These are phyloP conservation scores for Telmatochromis brichardi DNA, from an alignment of 2,113 vertebrate genomes.

Conservation along the genomic window DNA sequence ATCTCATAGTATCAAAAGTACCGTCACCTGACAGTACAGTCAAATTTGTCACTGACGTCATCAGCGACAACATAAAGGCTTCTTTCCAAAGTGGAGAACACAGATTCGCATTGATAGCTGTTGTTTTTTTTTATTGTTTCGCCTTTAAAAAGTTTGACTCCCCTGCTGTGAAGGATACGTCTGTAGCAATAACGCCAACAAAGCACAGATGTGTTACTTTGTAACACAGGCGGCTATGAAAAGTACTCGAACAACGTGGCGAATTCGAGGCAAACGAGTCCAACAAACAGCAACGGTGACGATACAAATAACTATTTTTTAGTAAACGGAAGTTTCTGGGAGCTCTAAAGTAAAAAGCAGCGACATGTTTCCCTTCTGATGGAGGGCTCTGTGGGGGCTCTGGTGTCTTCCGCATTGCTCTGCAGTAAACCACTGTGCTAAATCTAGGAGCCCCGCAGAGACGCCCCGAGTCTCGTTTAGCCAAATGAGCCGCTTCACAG, in stretches of 20 bases:
- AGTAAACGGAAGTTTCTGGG: neutral
- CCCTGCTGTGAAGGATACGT: neutral
- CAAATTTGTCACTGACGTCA: neutral
- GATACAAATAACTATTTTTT: neutral
- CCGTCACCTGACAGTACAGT: neutral
- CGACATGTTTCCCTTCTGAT: neutral
- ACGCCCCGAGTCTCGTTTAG: slow-evolving; percentile 4
- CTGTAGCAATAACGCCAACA: neutral
- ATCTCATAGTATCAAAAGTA: neutral
- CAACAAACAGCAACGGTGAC: neutral
- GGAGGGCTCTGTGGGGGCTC: neutral
- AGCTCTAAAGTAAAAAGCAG: neutral
- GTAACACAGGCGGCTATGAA: neutral
- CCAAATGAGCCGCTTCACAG: neutral
- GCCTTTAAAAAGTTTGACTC: neutral
- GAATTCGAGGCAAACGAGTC: neutral
- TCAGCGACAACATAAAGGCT: neutral
- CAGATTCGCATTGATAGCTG: neutral
- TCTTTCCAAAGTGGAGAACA: neutral
- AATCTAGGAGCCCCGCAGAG: slow-evolving; percentile 25
- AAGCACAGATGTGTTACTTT: neutral
- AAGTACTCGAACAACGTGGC: slow-evolving; percentile 9
- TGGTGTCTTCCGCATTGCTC: slow-evolving; percentile 59
- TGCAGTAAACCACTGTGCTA: slow-evolving; percentile 18
- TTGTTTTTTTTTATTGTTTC: neutral